Evolutionary conservation across 2,113 vertebrate genomes (phyloP).

Genomic region (Naja naja): DNA sequence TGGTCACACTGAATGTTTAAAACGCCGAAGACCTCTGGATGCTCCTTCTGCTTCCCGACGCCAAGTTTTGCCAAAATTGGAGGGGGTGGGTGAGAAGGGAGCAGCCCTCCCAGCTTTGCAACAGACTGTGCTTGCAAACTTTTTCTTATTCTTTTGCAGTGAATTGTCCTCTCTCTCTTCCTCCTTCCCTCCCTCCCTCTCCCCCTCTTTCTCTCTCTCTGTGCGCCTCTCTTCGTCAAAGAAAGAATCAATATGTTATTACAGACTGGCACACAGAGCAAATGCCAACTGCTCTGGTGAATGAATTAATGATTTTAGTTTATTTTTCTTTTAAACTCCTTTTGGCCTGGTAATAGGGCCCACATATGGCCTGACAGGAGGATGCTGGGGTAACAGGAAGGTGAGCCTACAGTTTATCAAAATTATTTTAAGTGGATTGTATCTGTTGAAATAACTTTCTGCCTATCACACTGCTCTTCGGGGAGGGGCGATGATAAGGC

Average conservation of each 20-base stretch:
- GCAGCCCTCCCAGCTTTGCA: neutral
- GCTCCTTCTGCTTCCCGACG: constrained; percentile 45
- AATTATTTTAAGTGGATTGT: neutral
- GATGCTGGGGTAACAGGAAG: constrained; percentile 63
- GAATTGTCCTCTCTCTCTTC: neutral
- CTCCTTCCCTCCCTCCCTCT: neutral
- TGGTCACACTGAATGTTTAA: constrained; percentile 70
- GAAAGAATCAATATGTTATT: constrained; percentile 73
- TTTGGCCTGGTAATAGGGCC: constrained; percentile 62
- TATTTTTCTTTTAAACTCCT: constrained; percentile 70
- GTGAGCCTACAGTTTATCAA: neutral
- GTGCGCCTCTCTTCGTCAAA: constrained; percentile 15
- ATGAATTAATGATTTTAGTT: constrained; percentile 68
- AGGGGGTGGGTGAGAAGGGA: neutral
- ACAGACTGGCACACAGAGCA: constrained; percentile 66
- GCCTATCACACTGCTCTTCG: neutral
- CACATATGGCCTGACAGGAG: constrained; percentile 72
- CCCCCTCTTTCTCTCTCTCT: neutral
- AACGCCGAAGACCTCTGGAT: constrained; percentile 61
- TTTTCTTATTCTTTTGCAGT: constrained; percentile 13
- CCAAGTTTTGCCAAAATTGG: constrained; percentile 62
- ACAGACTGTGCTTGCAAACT: constrained; percentile 17
- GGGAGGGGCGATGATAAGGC: neutral
- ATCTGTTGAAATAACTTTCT: constrained; percentile 20
- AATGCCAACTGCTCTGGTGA: constrained; percentile 70